Evolutionary conservation across 2,888 invertebrate genomes (phyloP).

Genomic region (Aradus depressus): DNA sequence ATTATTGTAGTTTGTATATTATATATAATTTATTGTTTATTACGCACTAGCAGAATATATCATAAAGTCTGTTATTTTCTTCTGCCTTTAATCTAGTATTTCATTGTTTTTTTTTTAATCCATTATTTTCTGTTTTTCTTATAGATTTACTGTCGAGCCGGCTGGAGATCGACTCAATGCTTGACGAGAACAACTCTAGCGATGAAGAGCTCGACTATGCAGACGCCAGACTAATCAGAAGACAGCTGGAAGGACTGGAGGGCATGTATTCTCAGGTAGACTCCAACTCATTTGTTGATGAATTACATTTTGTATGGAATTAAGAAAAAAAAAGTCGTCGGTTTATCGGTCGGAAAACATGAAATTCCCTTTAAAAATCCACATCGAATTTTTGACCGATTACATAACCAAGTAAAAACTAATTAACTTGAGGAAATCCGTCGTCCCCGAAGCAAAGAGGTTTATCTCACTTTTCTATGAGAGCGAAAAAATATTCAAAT

Average conservation of each 20-base stretch:
- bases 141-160: conserved; percentile 29
- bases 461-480: too few species aligned
- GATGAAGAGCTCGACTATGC: conserved; percentile 53
- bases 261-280: conserved; percentile 75
- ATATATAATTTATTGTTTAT: neutral
- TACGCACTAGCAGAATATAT: neutral
- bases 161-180: conserved; percentile 53
- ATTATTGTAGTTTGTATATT: neutral
- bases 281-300: conserved; percentile 14
- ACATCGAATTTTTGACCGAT: too few species aligned
- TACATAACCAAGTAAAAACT: too few species aligned
- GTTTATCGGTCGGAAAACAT: too few species aligned
- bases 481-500: too few species aligned
- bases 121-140: neutral
- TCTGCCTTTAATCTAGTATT: too few species aligned
- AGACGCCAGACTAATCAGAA: conserved; percentile 64
- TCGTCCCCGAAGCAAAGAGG: too few species aligned
- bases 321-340: too few species aligned
- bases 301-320: too few species aligned
- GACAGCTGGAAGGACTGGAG: conserved; percentile 71
- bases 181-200: conserved; percentile 43
- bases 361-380: too few species aligned
- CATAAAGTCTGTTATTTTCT: neutral
- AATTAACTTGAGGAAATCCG: too few species aligned
- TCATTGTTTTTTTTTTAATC: neutral